These are phyloP conservation scores for Dromiciops gliroides DNA, from an alignment of 2,113 vertebrate genomes.

Conservation along the genomic window DNA sequence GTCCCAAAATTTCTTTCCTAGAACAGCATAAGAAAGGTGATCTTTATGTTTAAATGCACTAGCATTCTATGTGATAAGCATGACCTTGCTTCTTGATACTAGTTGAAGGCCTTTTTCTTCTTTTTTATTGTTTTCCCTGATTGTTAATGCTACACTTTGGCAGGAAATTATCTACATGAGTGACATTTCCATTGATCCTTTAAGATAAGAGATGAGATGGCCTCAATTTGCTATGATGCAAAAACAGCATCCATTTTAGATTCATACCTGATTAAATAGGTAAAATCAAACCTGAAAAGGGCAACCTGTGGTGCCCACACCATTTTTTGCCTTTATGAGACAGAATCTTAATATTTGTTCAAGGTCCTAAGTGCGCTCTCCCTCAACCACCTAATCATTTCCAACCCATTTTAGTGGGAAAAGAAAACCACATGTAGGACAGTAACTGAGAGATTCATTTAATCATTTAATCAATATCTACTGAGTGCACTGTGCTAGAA, in stretches of 20 bases:
- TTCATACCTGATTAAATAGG: neutral
- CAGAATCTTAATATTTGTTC: neutral
- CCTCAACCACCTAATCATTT: neutral
- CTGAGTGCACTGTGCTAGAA: neutral
- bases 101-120: neutral
- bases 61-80: neutral
- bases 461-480: neutral
- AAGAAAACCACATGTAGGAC: neutral
- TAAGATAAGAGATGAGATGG: neutral
- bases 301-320: neutral
- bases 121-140: neutral
- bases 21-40: neutral
- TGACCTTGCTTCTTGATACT: conserved; percentile 24
- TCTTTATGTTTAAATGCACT: neutral
- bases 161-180: neutral
- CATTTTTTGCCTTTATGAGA: neutral
- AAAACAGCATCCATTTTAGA: neutral
- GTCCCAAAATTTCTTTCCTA: neutral
- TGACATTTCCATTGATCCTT: neutral
- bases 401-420: neutral
- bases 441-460: neutral
- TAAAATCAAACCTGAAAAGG: neutral
- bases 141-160: conserved; percentile 32
- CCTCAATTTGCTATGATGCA: neutral
- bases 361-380: neutral